phyloP scores from a whole-genome alignment of 2,888 invertebrate genomes.

The Mayetiola destructor region DNA sequence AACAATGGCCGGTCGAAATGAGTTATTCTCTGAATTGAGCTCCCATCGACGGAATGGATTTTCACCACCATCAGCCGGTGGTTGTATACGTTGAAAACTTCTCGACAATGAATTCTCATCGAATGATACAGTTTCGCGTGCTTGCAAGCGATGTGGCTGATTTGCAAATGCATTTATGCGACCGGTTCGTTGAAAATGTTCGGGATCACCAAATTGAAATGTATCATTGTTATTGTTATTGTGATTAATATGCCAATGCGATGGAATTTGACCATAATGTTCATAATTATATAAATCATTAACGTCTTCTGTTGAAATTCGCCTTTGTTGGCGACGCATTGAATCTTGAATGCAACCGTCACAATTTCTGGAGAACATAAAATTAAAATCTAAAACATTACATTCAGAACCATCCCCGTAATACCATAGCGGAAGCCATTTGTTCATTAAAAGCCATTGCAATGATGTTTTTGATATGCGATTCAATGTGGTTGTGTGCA shows the following conservation, averaged over 20 bases:
- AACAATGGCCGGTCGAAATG: slow-evolving; percentile 27
- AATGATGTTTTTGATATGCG: slow-evolving; percentile 46
- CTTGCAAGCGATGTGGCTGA: not conserved
- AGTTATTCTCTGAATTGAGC: slow-evolving; percentile 31
- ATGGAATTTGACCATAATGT: not conserved
- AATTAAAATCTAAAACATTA: slow-evolving; percentile 39
- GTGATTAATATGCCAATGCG: too few relatives aligned
- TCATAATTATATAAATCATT: not conserved
- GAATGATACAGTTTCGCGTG: not conserved
- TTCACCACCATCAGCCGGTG: too few relatives aligned
- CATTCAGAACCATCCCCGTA: slow-evolving; percentile 40
- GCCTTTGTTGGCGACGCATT: slow-evolving; percentile 29
- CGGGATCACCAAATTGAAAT: not conserved
- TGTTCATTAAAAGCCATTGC: slow-evolving; percentile 51
- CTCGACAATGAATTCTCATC: not conserved
- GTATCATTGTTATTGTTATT: not conserved
- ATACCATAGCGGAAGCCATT: slow-evolving; percentile 50
- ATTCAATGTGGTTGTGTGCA: slow-evolving; percentile 29
- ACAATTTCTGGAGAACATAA: slow-evolving; percentile 36
- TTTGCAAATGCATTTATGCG: not conserved
- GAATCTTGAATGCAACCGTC: slow-evolving; percentile 29
- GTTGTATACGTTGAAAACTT: slow-evolving; percentile 20
- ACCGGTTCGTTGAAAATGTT: too few relatives aligned
- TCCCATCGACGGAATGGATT: slow-evolving; percentile 33
- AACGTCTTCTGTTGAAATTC: too few relatives aligned